phyloP scores from a whole-genome alignment of 2,113 vertebrate genomes.

The Pseudorasbora parva region DNA sequence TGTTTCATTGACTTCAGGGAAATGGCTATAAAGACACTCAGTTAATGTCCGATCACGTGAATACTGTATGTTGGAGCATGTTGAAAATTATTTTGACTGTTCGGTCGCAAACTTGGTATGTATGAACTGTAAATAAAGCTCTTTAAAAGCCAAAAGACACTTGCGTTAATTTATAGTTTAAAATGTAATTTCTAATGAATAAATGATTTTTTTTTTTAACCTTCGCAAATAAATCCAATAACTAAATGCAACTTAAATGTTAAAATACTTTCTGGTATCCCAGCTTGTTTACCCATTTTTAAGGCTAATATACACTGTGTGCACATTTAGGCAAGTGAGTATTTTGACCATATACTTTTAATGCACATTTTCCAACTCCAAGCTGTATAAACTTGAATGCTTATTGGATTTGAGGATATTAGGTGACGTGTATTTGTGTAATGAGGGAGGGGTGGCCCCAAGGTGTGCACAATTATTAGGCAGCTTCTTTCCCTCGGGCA shows the following conservation, averaged over 20 bases:
- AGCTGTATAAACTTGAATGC: not conserved
- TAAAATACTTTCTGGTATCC: too few relatives aligned
- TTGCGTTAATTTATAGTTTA: not conserved
- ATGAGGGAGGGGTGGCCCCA: not conserved
- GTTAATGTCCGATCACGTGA: constrained; percentile 62
- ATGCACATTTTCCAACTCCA: not conserved
- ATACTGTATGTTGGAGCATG: constrained; percentile 65
- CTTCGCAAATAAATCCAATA: not conserved
- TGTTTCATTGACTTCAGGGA: constrained; percentile 52
- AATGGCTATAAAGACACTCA: constrained; percentile 51
- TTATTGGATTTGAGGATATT: not conserved
- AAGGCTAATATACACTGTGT: too few relatives aligned
- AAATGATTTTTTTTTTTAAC: not conserved
- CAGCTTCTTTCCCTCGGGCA: not conserved
- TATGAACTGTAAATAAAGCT: constrained; percentile 82
- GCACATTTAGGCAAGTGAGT: not conserved
- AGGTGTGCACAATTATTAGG: not conserved
- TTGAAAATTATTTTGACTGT: constrained; percentile 71
- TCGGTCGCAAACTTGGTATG: constrained; percentile 70
- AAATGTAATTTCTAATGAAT: not conserved
- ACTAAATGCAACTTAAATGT: too few relatives aligned
- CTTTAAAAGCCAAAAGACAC: constrained; percentile 67
- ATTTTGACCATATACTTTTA: not conserved
- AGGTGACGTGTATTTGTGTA: not conserved
- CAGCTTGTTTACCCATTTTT: too few relatives aligned